Percentiles rank a stretch among this genome's conserved stretches.
phyloP scores from a whole-genome alignment of 92 coral and sea anemone species.

The Bergia sp. region DNA sequence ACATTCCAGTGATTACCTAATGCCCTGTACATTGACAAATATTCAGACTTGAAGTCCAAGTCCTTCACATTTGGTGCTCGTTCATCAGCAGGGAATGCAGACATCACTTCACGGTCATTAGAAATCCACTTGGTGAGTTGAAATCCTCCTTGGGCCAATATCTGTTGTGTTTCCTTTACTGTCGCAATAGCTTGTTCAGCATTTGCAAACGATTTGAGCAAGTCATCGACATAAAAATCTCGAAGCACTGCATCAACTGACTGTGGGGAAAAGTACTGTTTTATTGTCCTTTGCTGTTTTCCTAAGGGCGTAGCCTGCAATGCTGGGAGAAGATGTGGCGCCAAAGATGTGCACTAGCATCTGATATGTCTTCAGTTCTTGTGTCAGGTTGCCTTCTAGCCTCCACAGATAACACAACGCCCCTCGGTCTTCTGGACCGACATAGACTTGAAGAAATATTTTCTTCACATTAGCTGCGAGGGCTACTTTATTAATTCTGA shows the following conservation, averaged over 20 bases:
- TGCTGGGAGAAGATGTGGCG: conserved; percentile 46
- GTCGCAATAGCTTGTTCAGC: too few relatives aligned
- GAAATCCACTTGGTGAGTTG: too few relatives aligned
- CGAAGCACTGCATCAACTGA: too few relatives aligned
- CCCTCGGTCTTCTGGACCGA: conserved; percentile 78
- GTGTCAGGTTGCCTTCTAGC: conserved; percentile 59
- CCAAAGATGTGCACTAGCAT: conserved; percentile 54
- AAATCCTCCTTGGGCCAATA: too few relatives aligned
- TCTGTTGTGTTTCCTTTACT: not conserved
- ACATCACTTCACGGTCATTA: too few relatives aligned
- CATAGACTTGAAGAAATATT: conserved; percentile 72
- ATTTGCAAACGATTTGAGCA: conserved; percentile 31
- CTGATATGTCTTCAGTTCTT: conserved; percentile 55
- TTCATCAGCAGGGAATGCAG: too few relatives aligned
- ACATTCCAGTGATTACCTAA: too few relatives aligned
- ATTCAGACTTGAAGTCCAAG: too few relatives aligned
- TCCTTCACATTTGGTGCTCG: too few relatives aligned
- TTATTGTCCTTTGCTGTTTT: conserved; percentile 40
- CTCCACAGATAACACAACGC: conserved; percentile 75
- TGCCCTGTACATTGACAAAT: too few relatives aligned
- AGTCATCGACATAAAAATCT: too few relatives aligned
- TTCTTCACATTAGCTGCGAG: conserved; percentile 67
- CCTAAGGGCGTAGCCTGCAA: conserved; percentile 42
- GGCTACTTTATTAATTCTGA: conserved; percentile 60
- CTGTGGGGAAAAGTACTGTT: too few relatives aligned